A percentile compares a stretch with the other conserved stretches of the same genome.
phyloP scores from a whole-genome alignment of 2,113 vertebrate species.

The Motacilla tschutschensis region DNA sequence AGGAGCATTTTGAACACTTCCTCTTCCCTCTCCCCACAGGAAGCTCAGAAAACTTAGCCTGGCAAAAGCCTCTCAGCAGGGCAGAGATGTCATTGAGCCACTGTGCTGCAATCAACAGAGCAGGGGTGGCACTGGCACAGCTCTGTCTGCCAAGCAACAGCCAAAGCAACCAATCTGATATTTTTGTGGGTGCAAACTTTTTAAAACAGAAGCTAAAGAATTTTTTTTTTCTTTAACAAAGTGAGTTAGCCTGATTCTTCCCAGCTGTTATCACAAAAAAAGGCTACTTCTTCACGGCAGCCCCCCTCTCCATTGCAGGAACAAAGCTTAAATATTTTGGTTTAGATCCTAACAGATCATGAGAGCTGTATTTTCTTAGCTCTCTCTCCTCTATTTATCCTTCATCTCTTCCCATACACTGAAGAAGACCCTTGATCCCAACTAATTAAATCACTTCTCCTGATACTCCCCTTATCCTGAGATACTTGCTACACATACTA shows the following conservation, averaged over 20 bases:
- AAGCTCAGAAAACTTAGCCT: background rate
- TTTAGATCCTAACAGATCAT: background rate
- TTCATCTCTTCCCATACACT: background rate
- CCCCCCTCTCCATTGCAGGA: background rate
- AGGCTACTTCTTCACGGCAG: background rate
- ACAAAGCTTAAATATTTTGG: background rate
- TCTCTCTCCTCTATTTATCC: background rate
- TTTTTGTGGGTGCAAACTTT: accelerated
- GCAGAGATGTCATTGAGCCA: background rate
- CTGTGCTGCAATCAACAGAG: accelerated
- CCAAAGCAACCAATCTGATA: background rate
- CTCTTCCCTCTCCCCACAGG: background rate
- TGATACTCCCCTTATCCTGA: background rate
- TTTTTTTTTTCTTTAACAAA: background rate
- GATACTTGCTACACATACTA: background rate
- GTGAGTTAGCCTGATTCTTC: background rate
- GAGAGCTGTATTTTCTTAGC: background rate
- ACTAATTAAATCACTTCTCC: background rate
- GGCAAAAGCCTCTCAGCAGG: background rate
- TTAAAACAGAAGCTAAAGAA: background rate
- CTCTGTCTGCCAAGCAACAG: background rate
- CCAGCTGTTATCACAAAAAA: background rate
- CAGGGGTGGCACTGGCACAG: background rate
- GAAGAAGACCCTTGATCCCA: background rate
- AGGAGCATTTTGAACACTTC: background rate